Conservation (phyloP, 2,113 vertebrate genomes). For the Aviceda subcristata region DNA sequence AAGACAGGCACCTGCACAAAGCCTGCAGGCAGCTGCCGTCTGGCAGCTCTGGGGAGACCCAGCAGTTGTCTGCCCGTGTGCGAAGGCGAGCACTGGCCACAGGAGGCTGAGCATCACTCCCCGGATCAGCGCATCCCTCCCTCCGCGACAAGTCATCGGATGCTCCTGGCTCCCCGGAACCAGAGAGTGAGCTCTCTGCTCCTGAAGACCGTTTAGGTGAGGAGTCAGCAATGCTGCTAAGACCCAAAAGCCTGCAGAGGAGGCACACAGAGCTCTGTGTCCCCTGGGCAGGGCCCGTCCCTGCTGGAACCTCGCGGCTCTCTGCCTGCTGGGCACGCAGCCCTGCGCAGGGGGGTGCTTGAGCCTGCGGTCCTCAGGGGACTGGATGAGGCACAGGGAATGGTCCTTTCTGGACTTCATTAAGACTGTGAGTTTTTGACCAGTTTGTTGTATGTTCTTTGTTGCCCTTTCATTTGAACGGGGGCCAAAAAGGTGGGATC, state of each 20-base stretch:
- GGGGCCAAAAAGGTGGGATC: neutral
- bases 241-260: neutral
- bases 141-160: neutral
- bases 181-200: neutral
- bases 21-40: neutral
- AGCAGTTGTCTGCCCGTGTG: neutral
- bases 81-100: neutral
- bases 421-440: neutral
- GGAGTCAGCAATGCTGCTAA: neutral
- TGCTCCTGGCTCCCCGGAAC: neutral
- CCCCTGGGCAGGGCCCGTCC: neutral
- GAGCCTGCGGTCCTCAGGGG: neutral
- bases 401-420: neutral
- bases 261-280: fast-evolving
- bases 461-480: neutral
- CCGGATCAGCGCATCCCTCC: neutral
- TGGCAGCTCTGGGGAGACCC: neutral
- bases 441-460: neutral
- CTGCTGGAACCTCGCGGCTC: neutral
- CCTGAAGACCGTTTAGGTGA: neutral
- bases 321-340: no score
- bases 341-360: neutral
- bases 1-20: neutral
- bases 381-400: neutral
- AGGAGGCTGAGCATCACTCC: neutral